Evolutionary conservation across 2,888 invertebrate species (phyloP), one percentile per base, ranked within the genome.

Genomic region (Agrenia bidenticulata): DNA sequence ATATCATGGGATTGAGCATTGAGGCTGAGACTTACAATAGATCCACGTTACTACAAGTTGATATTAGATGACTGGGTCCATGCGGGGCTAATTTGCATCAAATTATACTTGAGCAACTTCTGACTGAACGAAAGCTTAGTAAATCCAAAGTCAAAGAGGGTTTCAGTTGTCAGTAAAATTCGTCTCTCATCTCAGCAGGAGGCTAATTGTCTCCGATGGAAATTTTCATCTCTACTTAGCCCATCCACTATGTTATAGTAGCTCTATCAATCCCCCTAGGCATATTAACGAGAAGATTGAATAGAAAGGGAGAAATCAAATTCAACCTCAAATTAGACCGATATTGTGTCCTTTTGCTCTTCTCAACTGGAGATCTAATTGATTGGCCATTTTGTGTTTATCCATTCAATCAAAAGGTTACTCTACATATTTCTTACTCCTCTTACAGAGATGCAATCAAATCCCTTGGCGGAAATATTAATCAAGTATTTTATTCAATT

Each of bases 361-460:
- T 57, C 56, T 17, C 45, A 65, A 67, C 67, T 66, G 64, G 62
- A 58, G 63, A 69, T 67, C 66, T 72, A 73, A 70, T 72, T 73
- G 72, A 75, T 75, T 74, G 70, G 67, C 62, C 69, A 66, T 63
- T 72, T 73, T 75, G 72, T 73, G 69, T 72, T 72, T 73, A 70
- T 64, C 66, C 74, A 74, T 58, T 67, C 67, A 67, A 53, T 74
- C 69, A 70, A 70, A 72, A 70, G 72, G 70, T n/a, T n/a, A n/a
- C n/a, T n/a, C n/a, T n/a, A n/a, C n/a, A n/a, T n/a, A n/a, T n/a
- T n/a, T n/a, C n/a, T n/a, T n/a, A n/a, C n/a, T n/a, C n/a, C n/a
- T n/a, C n/a, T n/a, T n/a, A n/a, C n/a, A n/a, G n/a, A n/a, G n/a
- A n/a, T n/a, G n/a, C n/a, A n/a, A n/a, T n/a, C n/a, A n/a, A n/a